Evolutionary conservation across 2,113 vertebrate species (phyloP), one percentile per base, ranked within the genome.

Genomic region (Oenanthe oenanthe): DNA sequence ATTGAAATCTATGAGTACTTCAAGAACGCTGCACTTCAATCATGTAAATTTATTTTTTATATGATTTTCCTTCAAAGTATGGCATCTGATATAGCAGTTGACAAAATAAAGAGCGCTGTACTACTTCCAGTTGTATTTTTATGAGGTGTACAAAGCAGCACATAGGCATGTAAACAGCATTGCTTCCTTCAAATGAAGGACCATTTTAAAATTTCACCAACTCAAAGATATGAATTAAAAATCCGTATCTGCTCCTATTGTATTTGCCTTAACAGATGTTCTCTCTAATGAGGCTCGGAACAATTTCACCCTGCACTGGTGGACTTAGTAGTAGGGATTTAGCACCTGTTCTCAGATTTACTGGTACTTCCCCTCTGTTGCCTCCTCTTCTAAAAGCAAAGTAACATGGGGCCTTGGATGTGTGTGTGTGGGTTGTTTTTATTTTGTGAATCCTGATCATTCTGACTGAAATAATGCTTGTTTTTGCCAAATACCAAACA

Each of bases 31-130:
- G 42, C 73, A 43, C 47, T 91, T 89, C 63, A 85, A 3, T 86
- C 32, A 38, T 76, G 57, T 67, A 65, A 31, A 62, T 21, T 60
- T 57, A 72, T 85, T 89, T 80, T 92, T 76, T 12, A 78, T 79
- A 67, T 13, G 4, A 19, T 63, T 91, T 89, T 82, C 40, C 47
- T 72, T 88, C 43, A 29, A n/a, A 94, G 34, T 89, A 31, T 72
- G 73, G 24, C 53, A 75, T 45, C 65, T 50, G 72, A 71, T 74
- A 78, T 5, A 87, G n/a, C 48, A 89, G 50, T 76, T 89, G 34
- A 61, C 73, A 82, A 88, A 92, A 89, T 80, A 89, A 94, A 83
- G 88, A 88, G 43, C 87, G 66, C 45, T 91, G 42, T 79, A 68
- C 58, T 94, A 60, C 62, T 83, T 89, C 31, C 56, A 63, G n/a